phyloP scores from a whole-genome alignment of 2,113 vertebrate genomes.

The Leptocoma aspasia region DNA sequence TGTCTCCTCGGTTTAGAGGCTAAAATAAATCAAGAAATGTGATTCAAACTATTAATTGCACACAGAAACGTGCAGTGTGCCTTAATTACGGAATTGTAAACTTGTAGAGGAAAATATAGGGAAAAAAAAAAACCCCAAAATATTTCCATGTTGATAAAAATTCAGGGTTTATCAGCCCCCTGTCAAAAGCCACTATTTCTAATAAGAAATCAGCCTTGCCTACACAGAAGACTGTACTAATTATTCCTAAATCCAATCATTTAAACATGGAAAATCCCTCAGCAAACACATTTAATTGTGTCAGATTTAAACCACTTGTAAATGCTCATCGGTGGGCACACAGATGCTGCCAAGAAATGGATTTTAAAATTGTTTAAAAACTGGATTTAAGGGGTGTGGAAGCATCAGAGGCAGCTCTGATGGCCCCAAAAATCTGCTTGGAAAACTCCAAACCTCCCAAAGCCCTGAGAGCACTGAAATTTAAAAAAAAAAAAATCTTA shows the following conservation, averaged over 20 bases:
- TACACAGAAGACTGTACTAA: not conserved
- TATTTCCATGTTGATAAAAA: not conserved
- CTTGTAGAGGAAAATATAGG: not conserved
- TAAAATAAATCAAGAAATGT: not conserved
- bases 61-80: not conserved
- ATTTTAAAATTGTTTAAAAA: not conserved
- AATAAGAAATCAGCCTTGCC: not conserved
- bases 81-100: not conserved
- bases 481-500: not conserved
- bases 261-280: not conserved
- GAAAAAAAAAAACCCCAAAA: rapidly evolving
- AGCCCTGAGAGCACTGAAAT: not conserved
- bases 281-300: not conserved
- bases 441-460: not conserved
- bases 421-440: not conserved
- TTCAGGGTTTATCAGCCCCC: not conserved
- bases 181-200: not conserved
- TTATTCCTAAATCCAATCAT: not conserved
- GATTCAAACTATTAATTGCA: not conserved
- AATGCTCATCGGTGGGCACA: not conserved
- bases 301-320: not conserved
- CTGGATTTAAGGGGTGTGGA: not conserved
- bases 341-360: not conserved
- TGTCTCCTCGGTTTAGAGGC: not conserved
- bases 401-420: not conserved